phyloP scores from a whole-genome alignment of 2,888 invertebrate species.

The Bedellia somnulentella region DNA sequence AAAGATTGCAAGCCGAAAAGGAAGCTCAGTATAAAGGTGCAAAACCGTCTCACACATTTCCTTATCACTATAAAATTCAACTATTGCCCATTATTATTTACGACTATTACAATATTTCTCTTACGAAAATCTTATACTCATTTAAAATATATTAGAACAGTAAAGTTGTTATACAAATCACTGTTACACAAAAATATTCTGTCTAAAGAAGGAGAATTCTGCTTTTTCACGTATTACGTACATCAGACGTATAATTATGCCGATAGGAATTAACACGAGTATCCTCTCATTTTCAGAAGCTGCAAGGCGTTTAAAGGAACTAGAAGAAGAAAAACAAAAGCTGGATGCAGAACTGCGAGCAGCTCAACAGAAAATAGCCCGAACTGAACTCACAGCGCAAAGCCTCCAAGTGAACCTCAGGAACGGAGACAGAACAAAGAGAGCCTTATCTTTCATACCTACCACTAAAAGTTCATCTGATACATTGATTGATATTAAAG shows the following conservation, averaged over 20 bases:
- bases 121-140: too few relatives aligned
- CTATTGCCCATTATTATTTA: too few relatives aligned
- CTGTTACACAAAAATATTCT: too few relatives aligned
- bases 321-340: slow-evolving; percentile 70
- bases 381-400: slow-evolving; percentile 63
- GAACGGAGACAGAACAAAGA: slow-evolving; percentile 63
- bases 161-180: too few relatives aligned
- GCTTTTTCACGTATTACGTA: too few relatives aligned
- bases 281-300: slow-evolving; percentile 66
- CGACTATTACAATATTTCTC: too few relatives aligned
- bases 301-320: slow-evolving; percentile 66
- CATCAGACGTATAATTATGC: too few relatives aligned
- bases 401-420: slow-evolving; percentile 45
- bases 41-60: not conserved
- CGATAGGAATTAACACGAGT: too few relatives aligned
- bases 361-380: slow-evolving; percentile 69
- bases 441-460: slow-evolving; percentile 71
- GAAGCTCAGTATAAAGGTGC: slow-evolving; percentile 70
- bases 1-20: slow-evolving; percentile 70
- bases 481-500: slow-evolving; percentile 45
- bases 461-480: slow-evolving; percentile 61
- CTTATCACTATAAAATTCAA: too few relatives aligned
- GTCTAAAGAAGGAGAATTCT: too few relatives aligned
- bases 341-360: slow-evolving; percentile 71
- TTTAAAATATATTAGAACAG: too few relatives aligned